Evolutionary conservation across 2,888 invertebrate genomes (phyloP).

Genomic region (Drosophila suboccidentalis): DNA sequence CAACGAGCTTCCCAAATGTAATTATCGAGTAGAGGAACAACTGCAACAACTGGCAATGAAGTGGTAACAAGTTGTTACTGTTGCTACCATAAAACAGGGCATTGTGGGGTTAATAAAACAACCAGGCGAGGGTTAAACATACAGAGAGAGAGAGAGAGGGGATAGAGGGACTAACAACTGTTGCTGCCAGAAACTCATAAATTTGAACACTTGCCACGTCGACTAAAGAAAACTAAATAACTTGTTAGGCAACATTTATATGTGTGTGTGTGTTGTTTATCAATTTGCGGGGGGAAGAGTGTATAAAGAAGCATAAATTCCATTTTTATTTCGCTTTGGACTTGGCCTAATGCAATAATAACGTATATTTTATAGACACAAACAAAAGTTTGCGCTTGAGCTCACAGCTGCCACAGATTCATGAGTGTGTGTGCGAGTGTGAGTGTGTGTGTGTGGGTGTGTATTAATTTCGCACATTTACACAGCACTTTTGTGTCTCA

Average conservation of each 20-base stretch:
- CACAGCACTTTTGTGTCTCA: constrained; percentile 73
- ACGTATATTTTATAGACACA: constrained; percentile 68
- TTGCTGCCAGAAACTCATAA: constrained; percentile 56
- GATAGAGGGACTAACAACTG: constrained; percentile 41
- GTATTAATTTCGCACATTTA: constrained; percentile 76
- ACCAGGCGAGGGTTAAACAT: constrained; percentile 2
- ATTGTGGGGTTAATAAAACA: constrained; percentile 52
- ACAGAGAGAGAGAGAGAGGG: not conserved
- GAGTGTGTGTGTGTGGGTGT: constrained; percentile 38
- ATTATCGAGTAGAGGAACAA: constrained; percentile 49
- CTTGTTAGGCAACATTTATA: constrained; percentile 40
- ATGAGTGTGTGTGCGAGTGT: constrained; percentile 8
- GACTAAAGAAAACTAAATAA: constrained; percentile 52
- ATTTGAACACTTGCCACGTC: constrained; percentile 59
- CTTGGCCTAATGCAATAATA: constrained; percentile 71
- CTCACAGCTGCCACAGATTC: constrained; percentile 21
- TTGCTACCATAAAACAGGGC: constrained; percentile 30
- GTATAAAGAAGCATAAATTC: constrained; percentile 55
- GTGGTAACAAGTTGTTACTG: constrained; percentile 61
- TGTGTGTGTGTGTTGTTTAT: constrained; percentile 40
- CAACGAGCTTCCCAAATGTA: constrained; percentile 51
- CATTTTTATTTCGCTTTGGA: constrained; percentile 50
- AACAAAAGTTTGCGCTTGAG: constrained; percentile 38
- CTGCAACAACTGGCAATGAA: constrained; percentile 39
- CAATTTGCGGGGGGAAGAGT: constrained; percentile 34